Evolutionary conservation across 2,797 vertebrate genomes (phyloP).

Genomic region (Pipistrellus pipistrellus): DNA sequence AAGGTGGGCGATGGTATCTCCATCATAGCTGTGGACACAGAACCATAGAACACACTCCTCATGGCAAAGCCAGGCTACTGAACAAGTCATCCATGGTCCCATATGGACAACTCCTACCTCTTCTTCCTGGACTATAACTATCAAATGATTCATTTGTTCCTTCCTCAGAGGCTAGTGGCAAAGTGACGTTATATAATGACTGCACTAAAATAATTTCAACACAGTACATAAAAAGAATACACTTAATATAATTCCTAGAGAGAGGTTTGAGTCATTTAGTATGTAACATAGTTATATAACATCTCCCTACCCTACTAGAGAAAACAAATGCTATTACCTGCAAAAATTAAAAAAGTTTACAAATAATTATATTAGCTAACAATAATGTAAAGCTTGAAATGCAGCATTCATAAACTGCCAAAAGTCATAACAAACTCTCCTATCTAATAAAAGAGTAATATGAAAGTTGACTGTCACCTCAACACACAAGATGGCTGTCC

Average conservation of each 20-base stretch:
- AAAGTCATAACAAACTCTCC: constrained; percentile 42
- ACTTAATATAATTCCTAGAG: constrained; percentile 3
- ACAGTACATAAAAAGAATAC: not conserved
- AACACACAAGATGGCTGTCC: too few relatives aligned
- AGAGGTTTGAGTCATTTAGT: not conserved
- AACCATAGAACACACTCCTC: not conserved
- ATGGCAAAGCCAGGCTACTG: not conserved
- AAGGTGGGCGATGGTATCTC: not conserved
- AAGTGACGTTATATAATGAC: too few relatives aligned
- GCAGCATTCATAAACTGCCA: not conserved
- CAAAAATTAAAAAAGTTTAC: not conserved
- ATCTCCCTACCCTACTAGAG: not conserved
- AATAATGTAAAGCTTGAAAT: not conserved
- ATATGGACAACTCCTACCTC: not conserved
- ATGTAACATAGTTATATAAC: constrained; percentile 23
- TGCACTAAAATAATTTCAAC: not conserved
- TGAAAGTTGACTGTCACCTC: too few relatives aligned
- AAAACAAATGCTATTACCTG: not conserved
- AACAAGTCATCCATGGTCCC: not conserved
- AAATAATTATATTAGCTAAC: constrained; percentile 2
- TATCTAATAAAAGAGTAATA: too few relatives aligned
- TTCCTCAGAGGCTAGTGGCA: not conserved
- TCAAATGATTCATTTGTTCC: not conserved
- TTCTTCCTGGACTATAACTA: not conserved
- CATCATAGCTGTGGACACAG: not conserved